Base-by-base conservation (phyloP, 2,888 invertebrate species). In the Cheilosia urbana region DNA sequence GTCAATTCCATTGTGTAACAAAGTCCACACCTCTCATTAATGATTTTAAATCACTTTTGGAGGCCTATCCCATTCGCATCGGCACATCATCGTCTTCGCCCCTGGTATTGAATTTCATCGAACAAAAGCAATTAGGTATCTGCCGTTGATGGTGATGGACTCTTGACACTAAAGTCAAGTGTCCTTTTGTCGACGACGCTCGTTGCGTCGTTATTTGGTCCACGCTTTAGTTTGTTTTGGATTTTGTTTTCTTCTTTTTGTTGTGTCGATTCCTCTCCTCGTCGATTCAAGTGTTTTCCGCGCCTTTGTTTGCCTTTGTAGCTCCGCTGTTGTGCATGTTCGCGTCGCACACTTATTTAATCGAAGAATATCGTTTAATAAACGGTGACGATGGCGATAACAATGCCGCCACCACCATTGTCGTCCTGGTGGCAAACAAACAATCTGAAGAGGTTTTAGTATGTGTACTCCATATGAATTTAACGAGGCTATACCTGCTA, bases 121-220 rank as follows among this genome's bases (percentile, higher is more conserved):
- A 30, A 72, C 72, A 77, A 85, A 85, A 85, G 85, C 85, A 85
- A 85, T 85, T 85, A 85, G 85, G 85, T 85, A 85, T 85, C 77
- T 72, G 76, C 72, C 63, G 85, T 63, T 85, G 72, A 77, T 72
- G 80, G 85, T 85, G 72, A 77, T 72, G 80, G 85, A 85, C 85
- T 81, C 81, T 85, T 85, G 85, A 85, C 85, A 85, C 72, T 72
- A 85, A 85, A 85, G 85, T 85, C 77, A 85, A 85, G 85, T 81
- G 85, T 85, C 81, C 85, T 85, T 81, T 77, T 77, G 76, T 77
- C 62, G 57, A 71, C 72, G 76, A 71, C 72, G 76, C 57, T 63
- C 71, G 49, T 60, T 65, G 69, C 66, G 68, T 69, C 68, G 73
- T 73, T 73, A 63, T 73, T 73, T 66, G 45, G 78, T 78, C 77